A percentile compares a stretch with the other conserved stretches of the same genome.
Conservation (phyloP, 2,888 invertebrate genomes). For the Archips crataeganus region DNA sequence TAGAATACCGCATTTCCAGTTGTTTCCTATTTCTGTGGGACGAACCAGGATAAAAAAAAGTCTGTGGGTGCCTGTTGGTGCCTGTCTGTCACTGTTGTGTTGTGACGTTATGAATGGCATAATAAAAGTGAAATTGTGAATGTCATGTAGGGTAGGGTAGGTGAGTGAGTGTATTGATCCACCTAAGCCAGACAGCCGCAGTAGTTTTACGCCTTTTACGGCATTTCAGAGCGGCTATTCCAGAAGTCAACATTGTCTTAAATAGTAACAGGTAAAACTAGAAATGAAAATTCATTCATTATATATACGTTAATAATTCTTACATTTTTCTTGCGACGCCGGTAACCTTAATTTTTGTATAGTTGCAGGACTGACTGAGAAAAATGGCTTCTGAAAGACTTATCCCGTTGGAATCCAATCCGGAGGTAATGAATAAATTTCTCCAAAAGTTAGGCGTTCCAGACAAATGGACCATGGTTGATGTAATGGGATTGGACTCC, state of each 20-base stretch:
- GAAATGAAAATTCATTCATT: neutral
- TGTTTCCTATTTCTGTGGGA: no score
- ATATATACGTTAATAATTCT: neutral
- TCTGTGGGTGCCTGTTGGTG: no score
- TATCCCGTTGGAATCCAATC: slow-evolving; percentile 86
- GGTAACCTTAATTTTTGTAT: slow-evolving; percentile 60
- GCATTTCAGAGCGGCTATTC: neutral
- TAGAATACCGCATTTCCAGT: no score
- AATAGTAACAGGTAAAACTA: neutral
- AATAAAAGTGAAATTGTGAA: neutral
- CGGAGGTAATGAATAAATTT: slow-evolving; percentile 90
- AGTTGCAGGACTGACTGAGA: slow-evolving; percentile 18
- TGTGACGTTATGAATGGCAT: neutral
- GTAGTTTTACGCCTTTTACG: neutral
- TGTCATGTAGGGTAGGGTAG: neutral
- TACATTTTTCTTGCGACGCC: slow-evolving; percentile 47
- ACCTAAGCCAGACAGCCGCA: neutral
- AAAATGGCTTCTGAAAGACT: slow-evolving; percentile 76
- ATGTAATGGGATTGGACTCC: slow-evolving; percentile 96
- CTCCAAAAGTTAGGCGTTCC: slow-evolving; percentile 93
- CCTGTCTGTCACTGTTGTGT: no score
- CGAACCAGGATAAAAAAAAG: no score
- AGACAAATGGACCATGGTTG: slow-evolving; percentile 92
- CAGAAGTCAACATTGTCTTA: neutral
- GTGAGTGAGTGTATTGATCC: neutral